Conservation (phyloP, 2,888 invertebrate species). For the Alsophila aescularia region DNA sequence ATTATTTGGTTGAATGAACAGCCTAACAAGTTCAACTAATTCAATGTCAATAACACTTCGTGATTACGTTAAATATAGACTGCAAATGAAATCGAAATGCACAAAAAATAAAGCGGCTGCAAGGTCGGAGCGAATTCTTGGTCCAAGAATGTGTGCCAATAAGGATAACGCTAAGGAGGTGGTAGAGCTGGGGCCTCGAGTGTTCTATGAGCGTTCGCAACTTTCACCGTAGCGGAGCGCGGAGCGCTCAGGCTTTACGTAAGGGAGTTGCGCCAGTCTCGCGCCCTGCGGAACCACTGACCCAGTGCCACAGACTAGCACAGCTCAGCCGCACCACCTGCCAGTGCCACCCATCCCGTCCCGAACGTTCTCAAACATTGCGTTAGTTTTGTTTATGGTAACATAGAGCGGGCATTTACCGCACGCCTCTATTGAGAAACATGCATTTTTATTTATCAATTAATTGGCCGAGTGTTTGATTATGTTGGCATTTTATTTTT, state of each 20-base stretch:
- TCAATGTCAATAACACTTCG: conserved; percentile 26
- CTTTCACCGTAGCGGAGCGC: conserved; percentile 71
- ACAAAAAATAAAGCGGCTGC: conserved; percentile 13
- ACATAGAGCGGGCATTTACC: conserved; percentile 3
- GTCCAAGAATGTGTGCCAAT: conserved; percentile 12
- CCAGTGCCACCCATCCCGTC: conserved; percentile 41
- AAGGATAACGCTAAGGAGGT: conserved; percentile 40
- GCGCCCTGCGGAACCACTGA: conserved; percentile 81
- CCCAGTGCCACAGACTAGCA: conserved; percentile 73
- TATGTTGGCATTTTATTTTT: too few relatives aligned
- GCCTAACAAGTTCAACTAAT: conserved; percentile 15
- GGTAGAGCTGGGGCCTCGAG: conserved; percentile 51
- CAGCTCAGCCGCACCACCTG: conserved; percentile 16
- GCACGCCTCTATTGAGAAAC: conserved; percentile 18
- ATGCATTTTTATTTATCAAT: conserved; percentile 11
- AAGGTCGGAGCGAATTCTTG: conserved; percentile 27
- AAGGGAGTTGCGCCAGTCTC: conserved; percentile 80
- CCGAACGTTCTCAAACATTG: conserved; percentile 54
- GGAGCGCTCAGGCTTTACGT: conserved; percentile 72
- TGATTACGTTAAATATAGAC: conserved; percentile 6
- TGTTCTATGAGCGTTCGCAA: conserved; percentile 66
- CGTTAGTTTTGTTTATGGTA: conserved; percentile 44
- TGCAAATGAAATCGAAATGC: neutral
- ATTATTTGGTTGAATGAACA: conserved; percentile 3
- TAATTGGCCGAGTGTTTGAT: neutral